These are phyloP conservation scores for Caenorhabditis sp. DNA, from an alignment of 2,888 invertebrate species.

Conservation along the genomic window DNA sequence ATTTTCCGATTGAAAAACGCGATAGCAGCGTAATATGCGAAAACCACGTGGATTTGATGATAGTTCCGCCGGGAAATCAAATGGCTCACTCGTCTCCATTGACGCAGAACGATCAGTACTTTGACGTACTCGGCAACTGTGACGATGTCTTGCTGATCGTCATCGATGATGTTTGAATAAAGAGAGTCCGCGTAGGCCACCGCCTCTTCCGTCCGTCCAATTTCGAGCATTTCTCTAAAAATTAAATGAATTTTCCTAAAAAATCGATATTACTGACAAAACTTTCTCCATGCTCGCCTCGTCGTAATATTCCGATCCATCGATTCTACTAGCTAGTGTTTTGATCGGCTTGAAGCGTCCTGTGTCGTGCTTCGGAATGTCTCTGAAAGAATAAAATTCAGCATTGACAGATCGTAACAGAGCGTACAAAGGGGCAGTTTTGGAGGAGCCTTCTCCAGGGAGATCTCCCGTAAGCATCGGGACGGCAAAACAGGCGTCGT, in stretches of 20 bases:
- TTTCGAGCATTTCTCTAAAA: slow-evolving; percentile 54
- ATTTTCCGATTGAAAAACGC: slow-evolving; percentile 61
- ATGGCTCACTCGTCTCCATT: slow-evolving; percentile 51
- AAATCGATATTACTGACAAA: slow-evolving; percentile 2
- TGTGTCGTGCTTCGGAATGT: slow-evolving; percentile 37
- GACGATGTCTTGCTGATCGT: slow-evolving; percentile 45
- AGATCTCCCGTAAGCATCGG: not conserved
- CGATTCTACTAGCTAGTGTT: slow-evolving; percentile 37
- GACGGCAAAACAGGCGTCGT: not conserved
- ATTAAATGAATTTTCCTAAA: not conserved
- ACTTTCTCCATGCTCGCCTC: slow-evolving; percentile 45
- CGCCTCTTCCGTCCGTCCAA: slow-evolving; percentile 53
- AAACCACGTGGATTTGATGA: slow-evolving; percentile 63
- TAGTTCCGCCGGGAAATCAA: slow-evolving; percentile 25
- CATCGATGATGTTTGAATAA: slow-evolving; percentile 43
- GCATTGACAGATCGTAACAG: too few species aligned
- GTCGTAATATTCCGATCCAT: slow-evolving; percentile 45
- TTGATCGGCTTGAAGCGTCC: slow-evolving; percentile 43
- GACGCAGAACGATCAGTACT: slow-evolving; percentile 48
- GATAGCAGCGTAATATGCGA: slow-evolving; percentile 65
- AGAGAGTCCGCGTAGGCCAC: slow-evolving; percentile 42
- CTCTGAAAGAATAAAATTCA: too few species aligned
- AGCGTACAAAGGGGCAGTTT: not conserved
- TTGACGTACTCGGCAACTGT: slow-evolving; percentile 53
- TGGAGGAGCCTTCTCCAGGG: not conserved